These are phyloP conservation scores for Anas flavirostris DNA, from an alignment of 2,797 vertebrate genomes.

Conservation along the genomic window DNA sequence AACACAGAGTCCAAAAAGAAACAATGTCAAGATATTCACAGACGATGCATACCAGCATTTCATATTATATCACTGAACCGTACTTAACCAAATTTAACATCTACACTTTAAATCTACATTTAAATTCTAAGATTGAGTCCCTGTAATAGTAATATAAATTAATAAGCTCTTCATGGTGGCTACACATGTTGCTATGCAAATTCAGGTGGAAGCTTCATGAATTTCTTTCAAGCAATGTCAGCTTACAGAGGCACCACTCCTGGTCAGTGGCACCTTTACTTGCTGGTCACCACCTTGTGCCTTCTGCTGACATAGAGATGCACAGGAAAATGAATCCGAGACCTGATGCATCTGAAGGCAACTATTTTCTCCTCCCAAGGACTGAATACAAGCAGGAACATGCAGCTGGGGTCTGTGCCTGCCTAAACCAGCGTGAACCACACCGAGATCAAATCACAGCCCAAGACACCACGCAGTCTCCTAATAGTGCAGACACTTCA, in stretches of 20 bases:
- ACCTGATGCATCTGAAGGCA: background rate
- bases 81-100: background rate
- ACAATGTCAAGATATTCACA: background rate
- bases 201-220: background rate
- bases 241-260: fast-evolving
- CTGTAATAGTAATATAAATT: background rate
- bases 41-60: background rate
- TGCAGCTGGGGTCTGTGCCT: background rate
- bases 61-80: background rate
- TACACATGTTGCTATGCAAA: background rate
- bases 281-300: background rate
- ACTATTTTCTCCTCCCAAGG: background rate
- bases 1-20: background rate
- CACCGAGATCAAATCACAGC: background rate
- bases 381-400: background rate
- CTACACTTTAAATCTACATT: background rate
- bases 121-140: background rate
- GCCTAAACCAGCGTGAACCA: background rate
- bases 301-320: background rate
- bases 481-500: background rate
- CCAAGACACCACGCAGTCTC: background rate
- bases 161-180: background rate
- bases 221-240: background rate
- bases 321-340: background rate
- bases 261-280: background rate